phyloP scores from a whole-genome alignment of 2,888 invertebrate species.

The Drosophila bunnanda region DNA sequence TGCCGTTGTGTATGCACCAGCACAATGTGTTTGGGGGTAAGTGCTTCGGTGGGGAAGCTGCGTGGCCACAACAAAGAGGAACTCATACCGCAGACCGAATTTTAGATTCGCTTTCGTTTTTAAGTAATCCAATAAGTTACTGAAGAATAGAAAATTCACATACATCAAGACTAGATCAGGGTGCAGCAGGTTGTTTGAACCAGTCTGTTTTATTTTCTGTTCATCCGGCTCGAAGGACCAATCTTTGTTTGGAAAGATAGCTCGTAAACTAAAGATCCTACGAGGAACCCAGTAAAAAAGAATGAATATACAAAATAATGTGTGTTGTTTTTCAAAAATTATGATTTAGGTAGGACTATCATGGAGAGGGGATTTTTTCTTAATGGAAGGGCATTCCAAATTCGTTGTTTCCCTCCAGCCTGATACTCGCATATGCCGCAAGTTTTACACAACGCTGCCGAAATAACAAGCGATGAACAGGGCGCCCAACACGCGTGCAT shows the following conservation, averaged over 20 bases:
- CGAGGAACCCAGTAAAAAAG: no score
- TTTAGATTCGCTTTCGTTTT: conserved; percentile 7
- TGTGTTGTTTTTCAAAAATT: no score
- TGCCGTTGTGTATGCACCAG: conserved; percentile 16
- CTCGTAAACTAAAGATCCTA: not conserved
- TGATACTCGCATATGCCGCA: conserved; percentile 54
- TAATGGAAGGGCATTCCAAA: not conserved
- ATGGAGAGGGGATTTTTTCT: not conserved
- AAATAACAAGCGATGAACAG: conserved; percentile 57
- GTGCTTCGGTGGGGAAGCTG: conserved; percentile 46
- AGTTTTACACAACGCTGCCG: conserved; percentile 54
- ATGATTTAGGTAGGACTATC: not conserved
- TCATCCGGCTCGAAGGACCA: no score
- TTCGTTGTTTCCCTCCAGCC: not conserved
- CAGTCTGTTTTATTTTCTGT: not conserved
- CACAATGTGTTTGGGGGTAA: conserved; percentile 17
- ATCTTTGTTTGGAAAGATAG: no score
- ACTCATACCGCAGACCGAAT: conserved; percentile 6
- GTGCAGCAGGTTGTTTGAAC: not conserved
- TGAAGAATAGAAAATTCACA: no score
- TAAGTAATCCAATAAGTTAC: no score
- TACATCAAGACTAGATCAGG: no score
- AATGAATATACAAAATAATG: no score
- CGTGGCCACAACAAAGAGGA: conserved; percentile 49
- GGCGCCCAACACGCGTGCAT: conserved; percentile 29